A percentile compares a stretch with the other conserved stretches of the same genome.
Conservation (phyloP, 2,797 vertebrate genomes). For the Knipowitschia caucasica region DNA sequence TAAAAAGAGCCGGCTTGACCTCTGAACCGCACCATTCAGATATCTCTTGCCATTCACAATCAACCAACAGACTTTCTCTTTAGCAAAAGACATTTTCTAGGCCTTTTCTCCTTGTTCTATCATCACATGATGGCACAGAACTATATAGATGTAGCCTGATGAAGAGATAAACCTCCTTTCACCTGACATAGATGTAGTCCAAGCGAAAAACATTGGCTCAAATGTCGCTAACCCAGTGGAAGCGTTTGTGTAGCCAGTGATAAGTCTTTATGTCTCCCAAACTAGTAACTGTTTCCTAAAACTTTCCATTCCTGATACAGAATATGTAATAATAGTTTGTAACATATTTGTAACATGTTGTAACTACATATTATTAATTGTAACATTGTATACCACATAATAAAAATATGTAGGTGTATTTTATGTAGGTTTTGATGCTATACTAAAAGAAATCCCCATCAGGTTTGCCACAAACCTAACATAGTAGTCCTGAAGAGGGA, state of each 20-base stretch:
- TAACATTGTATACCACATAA: no score
- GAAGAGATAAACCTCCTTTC: constrained; percentile 32
- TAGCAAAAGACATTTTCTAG: constrained; percentile 49
- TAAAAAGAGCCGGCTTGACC: constrained; percentile 66
- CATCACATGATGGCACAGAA: constrained; percentile 28
- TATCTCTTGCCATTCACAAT: constrained; percentile 62
- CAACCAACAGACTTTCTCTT: constrained; percentile 55
- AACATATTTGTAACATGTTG: no score
- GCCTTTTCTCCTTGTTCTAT: constrained; percentile 11
- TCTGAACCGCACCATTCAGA: constrained; percentile 66
- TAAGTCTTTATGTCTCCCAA: constrained; percentile 39
- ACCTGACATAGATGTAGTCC: constrained; percentile 37
- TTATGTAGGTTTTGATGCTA: no score
- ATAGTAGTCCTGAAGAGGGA: no score
- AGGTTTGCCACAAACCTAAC: no score
- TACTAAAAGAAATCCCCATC: no score
- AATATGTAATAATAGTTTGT: no score
- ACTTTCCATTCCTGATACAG: constrained; percentile 10
- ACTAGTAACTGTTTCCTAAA: constrained; percentile 13
- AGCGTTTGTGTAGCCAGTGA: constrained; percentile 33
- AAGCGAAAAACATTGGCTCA: constrained; percentile 14
- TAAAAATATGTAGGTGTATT: no score
- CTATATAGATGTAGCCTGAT: constrained; percentile 38
- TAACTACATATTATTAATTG: no score
- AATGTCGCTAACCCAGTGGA: constrained; percentile 41